Conservation (phyloP, 1,140 invertebrate genomes). For the Paracyclopina nana region DNA sequence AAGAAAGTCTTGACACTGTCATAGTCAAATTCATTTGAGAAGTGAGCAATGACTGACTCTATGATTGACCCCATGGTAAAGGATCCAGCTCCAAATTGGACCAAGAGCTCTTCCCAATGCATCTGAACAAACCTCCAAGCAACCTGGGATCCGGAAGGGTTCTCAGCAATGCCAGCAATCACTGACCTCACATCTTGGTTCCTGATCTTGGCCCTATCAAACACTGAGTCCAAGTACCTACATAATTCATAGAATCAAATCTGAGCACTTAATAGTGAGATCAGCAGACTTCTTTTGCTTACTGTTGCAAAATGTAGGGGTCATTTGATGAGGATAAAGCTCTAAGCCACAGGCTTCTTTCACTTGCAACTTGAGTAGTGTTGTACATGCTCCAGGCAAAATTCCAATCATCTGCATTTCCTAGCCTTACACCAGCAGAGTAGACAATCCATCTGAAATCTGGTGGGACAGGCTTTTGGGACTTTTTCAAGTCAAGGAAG, state of each 20-base stretch:
- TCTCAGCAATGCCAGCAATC: slow-evolving; percentile 42
- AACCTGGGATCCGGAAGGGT: slow-evolving; percentile 41
- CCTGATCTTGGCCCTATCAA: slow-evolving; percentile 42
- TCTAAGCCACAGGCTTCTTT: slow-evolving; percentile 41
- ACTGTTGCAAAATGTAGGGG: slow-evolving; percentile 47
- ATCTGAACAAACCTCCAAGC: slow-evolving; percentile 55
- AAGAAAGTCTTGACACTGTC: slow-evolving; percentile 21
- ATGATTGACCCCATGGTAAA: slow-evolving; percentile 46
- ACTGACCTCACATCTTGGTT: slow-evolving; percentile 45
- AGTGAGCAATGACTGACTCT: slow-evolving; percentile 42
- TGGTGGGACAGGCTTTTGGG: slow-evolving; percentile 35
- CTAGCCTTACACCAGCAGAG: slow-evolving; percentile 42
- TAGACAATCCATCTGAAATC: slow-evolving; percentile 53
- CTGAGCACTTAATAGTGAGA: too few species aligned
- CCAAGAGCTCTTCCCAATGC: slow-evolving; percentile 44
- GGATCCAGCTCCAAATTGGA: slow-evolving; percentile 42
- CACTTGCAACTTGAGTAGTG: slow-evolving; percentile 40
- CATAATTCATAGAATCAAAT: slow-evolving; percentile 15
- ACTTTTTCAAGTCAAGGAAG: slow-evolving; percentile 44
- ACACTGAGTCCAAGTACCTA: slow-evolving; percentile 40
- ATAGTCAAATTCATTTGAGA: slow-evolving; percentile 47
- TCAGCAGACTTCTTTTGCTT: slow-evolving; percentile 18
- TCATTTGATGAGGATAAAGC: slow-evolving; percentile 47
- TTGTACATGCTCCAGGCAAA: slow-evolving; percentile 49
- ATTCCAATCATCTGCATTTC: slow-evolving; percentile 47